Conservation (phyloP, 2,113 vertebrate genomes). For the Guaruba guarouba region DNA sequence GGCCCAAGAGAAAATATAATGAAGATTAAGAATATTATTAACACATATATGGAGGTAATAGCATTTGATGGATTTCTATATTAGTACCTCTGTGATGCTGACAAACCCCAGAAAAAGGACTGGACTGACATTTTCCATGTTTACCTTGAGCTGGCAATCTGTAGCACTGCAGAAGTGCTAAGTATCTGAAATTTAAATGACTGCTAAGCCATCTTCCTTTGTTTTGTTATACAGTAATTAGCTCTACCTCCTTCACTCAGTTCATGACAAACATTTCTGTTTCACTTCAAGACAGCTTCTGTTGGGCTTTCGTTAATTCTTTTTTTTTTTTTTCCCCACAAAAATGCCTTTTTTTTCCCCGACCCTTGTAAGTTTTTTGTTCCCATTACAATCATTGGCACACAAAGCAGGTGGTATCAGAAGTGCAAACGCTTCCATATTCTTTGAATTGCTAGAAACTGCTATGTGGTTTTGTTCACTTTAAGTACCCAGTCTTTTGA, state of each 20-base stretch:
- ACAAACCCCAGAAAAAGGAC: not conserved
- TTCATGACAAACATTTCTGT: not conserved
- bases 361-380: not conserved
- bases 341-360: not conserved
- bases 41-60: not conserved
- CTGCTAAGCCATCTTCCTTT: not conserved
- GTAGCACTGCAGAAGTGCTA: not conserved
- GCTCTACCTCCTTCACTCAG: not conserved
- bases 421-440: not conserved
- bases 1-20: constrained; percentile 43
- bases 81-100: not conserved
- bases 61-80: not conserved
- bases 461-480: constrained; percentile 30
- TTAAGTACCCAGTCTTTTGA: constrained; percentile 41
- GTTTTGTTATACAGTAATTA: not conserved
- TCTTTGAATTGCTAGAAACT: constrained; percentile 40
- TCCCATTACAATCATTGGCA: not conserved
- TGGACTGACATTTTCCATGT: not conserved
- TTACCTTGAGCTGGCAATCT: not conserved
- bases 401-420: not conserved
- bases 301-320: not conserved
- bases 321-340: no score
- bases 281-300: not conserved
- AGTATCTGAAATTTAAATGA: not conserved
- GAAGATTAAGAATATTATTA: constrained; percentile 43